phyloP scores from a whole-genome alignment of 2,797 vertebrate species.

The Pangasius mekongensis region DNA sequence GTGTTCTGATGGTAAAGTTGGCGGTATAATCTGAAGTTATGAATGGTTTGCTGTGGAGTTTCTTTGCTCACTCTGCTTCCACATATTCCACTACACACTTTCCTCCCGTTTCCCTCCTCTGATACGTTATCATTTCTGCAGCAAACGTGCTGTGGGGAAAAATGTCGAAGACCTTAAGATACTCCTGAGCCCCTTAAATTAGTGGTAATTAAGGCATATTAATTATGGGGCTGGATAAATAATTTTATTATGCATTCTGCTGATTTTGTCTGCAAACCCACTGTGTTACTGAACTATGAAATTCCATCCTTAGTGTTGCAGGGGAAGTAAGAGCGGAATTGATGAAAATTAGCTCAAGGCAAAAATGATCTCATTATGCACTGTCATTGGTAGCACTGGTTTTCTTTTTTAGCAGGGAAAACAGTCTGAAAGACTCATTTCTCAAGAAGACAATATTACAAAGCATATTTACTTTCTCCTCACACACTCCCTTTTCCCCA shows the following conservation, averaged over 20 bases:
- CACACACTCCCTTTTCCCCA: not conserved
- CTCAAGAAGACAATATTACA: slow-evolving; percentile 20
- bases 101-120: slow-evolving; percentile 29
- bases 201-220: slow-evolving; percentile 50
- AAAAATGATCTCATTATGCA: slow-evolving; percentile 47
- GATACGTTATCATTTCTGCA: slow-evolving; percentile 30
- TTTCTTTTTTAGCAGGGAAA: not conserved
- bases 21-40: not conserved
- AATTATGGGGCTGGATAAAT: slow-evolving; percentile 42
- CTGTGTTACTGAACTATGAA: slow-evolving; percentile 37
- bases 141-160: not conserved
- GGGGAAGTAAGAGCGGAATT: slow-evolving; percentile 57
- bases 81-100: slow-evolving; percentile 16
- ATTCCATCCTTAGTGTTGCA: slow-evolving; percentile 48
- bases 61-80: not conserved
- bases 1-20: not conserved
- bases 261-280: slow-evolving; percentile 24
- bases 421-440: slow-evolving; percentile 18
- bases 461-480: not conserved
- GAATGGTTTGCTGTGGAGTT: not conserved
- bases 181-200: slow-evolving; percentile 48
- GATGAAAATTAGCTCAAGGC: slow-evolving; percentile 63
- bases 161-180: slow-evolving; percentile 28
- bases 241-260: slow-evolving; percentile 33
- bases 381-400: not conserved